phyloP scores from a whole-genome alignment of 2,113 vertebrate genomes.

The Microcebus ravelobensis region DNA sequence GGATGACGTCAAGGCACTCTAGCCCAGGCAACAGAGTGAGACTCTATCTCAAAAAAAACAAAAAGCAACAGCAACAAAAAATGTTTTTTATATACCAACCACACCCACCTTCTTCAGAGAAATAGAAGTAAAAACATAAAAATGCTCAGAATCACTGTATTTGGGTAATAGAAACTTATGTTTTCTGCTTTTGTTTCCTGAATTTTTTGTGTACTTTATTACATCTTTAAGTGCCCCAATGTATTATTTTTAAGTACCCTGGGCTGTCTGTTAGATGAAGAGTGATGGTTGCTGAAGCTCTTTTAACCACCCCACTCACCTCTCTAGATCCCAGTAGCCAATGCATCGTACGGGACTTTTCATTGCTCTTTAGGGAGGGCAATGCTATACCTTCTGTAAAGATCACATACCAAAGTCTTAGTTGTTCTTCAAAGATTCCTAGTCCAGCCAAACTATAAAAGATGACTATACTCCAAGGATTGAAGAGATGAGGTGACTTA shows the following conservation, averaged over 20 bases:
- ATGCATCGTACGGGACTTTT: background rate
- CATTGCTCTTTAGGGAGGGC: background rate
- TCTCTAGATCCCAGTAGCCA: background rate
- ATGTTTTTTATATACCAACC: background rate
- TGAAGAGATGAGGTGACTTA: background rate
- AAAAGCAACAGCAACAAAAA: too few relatives aligned
- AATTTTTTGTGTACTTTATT: slow-evolving; percentile 24
- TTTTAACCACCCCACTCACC: background rate
- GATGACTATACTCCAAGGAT: background rate
- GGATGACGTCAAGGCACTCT: too few relatives aligned
- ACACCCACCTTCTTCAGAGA: background rate
- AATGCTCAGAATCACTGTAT: background rate
- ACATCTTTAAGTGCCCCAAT: background rate
- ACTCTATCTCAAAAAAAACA: too few relatives aligned
- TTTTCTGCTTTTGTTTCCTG: slow-evolving; percentile 31
- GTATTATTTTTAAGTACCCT: slow-evolving; percentile 1
- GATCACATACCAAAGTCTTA: background rate
- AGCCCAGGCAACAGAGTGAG: too few relatives aligned
- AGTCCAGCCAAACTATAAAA: background rate
- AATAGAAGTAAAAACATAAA: background rate
- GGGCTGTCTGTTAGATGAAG: background rate
- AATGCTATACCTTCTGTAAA: background rate
- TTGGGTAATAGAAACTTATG: background rate
- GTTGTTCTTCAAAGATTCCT: background rate
- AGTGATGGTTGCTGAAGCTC: background rate